Evolutionary conservation across 2,888 invertebrate genomes (phyloP).

Genomic region (Hoplodrina ambigua): DNA sequence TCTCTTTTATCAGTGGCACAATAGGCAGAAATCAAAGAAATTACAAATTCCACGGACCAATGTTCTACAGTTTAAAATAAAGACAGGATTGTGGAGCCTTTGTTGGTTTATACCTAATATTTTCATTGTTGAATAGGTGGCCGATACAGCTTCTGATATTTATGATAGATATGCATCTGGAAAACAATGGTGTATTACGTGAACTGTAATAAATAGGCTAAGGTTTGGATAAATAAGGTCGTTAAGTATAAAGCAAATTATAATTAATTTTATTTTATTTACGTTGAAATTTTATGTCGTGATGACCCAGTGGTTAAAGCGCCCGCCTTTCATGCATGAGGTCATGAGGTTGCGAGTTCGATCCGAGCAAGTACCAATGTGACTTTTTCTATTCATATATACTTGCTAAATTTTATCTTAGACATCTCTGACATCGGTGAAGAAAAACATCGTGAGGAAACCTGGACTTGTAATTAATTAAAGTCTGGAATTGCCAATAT

Average conservation of each 20-base stretch:
- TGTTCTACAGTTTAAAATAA: slow-evolving; percentile 86
- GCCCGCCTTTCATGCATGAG: no score
- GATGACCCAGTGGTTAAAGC: no score
- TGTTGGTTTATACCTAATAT: slow-evolving; percentile 67
- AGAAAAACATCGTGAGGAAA: no score
- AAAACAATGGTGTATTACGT: slow-evolving; percentile 47
- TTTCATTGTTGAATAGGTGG: slow-evolving; percentile 68
- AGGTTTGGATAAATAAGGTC: slow-evolving; percentile 14
- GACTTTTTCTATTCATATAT: no score
- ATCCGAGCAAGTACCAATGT: no score
- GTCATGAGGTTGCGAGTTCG: no score
- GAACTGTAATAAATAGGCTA: slow-evolving; percentile 46
- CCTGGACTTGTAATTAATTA: no score
- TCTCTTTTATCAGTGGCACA: slow-evolving; percentile 88
- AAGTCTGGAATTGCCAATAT: no score
- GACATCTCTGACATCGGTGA: no score
- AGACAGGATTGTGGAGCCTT: slow-evolving; percentile 70
- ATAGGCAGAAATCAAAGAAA: slow-evolving; percentile 89
- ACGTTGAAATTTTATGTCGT: no score
- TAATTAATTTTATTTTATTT: not conserved
- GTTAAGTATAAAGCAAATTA: not conserved
- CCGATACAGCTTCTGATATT: slow-evolving; percentile 59
- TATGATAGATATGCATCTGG: slow-evolving; percentile 57
- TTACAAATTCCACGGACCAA: slow-evolving; percentile 83
- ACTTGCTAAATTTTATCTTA: no score